Evolutionary conservation across 2,888 invertebrate genomes (phyloP).

Genomic region (Sesamia inferens): DNA sequence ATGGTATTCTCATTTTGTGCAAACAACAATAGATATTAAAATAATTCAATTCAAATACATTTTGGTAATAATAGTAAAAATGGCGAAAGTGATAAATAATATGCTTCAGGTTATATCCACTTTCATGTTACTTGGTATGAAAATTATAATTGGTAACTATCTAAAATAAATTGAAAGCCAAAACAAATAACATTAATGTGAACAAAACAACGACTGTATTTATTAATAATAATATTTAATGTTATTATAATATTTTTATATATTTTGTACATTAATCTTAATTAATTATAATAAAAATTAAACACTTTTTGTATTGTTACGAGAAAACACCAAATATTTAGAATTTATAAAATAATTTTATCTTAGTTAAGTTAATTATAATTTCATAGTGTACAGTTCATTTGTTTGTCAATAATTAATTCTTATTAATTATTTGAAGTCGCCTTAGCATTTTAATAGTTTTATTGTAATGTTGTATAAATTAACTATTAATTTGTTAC

Average conservation of each 20-base stretch:
- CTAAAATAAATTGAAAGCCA: background rate
- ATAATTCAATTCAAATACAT: background rate
- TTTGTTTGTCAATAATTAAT: conserved; percentile 48
- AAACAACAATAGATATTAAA: background rate
- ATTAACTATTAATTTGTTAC: conserved; percentile 65
- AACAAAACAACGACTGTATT: conserved; percentile 12
- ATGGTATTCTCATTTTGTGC: background rate
- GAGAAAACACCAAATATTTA: conserved; percentile 64
- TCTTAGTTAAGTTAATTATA: conserved; percentile 32
- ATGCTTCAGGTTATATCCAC: no score
- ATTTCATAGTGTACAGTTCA: conserved; percentile 42
- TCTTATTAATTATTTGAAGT: conserved; percentile 57
- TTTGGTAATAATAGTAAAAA: background rate
- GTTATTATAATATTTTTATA: background rate
- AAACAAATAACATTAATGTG: background rate
- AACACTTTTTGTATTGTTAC: conserved; percentile 40
- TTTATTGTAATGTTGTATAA: conserved; percentile 59
- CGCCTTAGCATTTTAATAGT: conserved; percentile 67
- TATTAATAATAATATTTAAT: background rate
- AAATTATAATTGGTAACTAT: no score
- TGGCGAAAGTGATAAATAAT: no score
- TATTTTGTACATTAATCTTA: conserved; percentile 31
- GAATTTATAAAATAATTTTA: conserved; percentile 46
- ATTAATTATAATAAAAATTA: conserved; percentile 15
- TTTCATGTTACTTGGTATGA: no score